Conservation (phyloP, 1,140 invertebrate genomes). For the Papilio dardanus region DNA sequence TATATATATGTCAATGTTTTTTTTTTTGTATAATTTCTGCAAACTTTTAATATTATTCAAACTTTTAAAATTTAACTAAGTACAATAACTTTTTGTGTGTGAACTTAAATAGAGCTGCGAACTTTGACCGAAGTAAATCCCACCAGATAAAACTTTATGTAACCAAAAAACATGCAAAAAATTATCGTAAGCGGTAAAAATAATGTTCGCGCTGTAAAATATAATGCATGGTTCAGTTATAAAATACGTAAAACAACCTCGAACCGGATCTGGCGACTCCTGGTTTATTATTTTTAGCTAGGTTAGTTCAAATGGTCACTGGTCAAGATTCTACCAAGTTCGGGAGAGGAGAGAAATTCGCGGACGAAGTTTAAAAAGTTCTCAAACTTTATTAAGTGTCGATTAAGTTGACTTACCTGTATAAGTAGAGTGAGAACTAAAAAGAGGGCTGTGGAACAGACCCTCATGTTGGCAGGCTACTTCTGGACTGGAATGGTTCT, state of each 20-base stretch:
- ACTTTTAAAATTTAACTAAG: not conserved
- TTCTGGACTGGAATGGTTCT: conserved; percentile 53
- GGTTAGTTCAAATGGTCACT: conserved; percentile 34
- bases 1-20: not conserved
- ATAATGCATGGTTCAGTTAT: conserved; percentile 19
- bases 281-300: conserved; percentile 35
- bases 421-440: conserved; percentile 52
- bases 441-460: conserved; percentile 57
- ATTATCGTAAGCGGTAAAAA: not conserved
- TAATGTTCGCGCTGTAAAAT: conserved; percentile 20
- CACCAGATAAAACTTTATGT: not conserved
- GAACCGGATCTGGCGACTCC: conserved; percentile 26
- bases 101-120: not conserved
- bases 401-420: conserved; percentile 58
- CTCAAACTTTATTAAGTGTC: conserved; percentile 26
- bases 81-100: not conserved
- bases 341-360: conserved; percentile 44
- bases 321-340: conserved; percentile 24
- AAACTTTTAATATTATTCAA: not conserved
- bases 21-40: not conserved
- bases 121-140: not conserved
- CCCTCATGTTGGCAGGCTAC: conserved; percentile 61
- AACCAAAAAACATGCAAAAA: not conserved
- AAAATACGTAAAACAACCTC: conserved; percentile 21
- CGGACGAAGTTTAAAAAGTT: conserved; percentile 37